These are phyloP conservation scores for Fringilla coelebs DNA, from an alignment of 2,797 vertebrate genomes.

Conservation along the genomic window DNA sequence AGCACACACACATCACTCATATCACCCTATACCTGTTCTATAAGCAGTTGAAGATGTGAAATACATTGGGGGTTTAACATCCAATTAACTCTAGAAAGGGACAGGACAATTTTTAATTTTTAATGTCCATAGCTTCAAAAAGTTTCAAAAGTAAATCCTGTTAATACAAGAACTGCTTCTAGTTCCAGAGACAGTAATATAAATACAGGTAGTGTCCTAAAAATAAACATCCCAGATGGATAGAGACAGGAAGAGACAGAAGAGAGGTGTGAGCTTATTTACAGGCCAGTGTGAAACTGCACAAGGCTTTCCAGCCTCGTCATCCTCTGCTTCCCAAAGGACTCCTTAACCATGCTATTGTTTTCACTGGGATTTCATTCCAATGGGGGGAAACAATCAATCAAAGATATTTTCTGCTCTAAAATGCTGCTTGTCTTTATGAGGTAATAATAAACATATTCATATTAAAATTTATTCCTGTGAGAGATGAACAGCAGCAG, in stretches of 20 bases:
- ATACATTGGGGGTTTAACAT: not conserved
- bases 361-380: conserved; percentile 33
- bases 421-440: conserved; percentile 35
- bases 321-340: not conserved
- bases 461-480: not conserved
- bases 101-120: not conserved
- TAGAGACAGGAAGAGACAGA: not conserved
- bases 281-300: not conserved
- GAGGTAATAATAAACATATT: conserved; percentile 34
- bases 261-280: not conserved
- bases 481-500: not conserved
- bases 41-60: not conserved
- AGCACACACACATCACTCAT: not conserved
- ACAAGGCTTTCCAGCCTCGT: not conserved
- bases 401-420: not conserved
- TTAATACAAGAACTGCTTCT: not conserved
- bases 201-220: not conserved
- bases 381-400: conserved; percentile 6
- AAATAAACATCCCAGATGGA: not conserved
- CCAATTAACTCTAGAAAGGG: not conserved
- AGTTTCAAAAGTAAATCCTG: not conserved
- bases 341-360: not conserved
- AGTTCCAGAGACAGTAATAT: not conserved
- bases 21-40: not conserved
- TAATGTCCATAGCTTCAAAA: not conserved